These are phyloP conservation scores for Magallana angulata DNA, from an alignment of 1,140 invertebrate genomes.

Conservation along the genomic window DNA sequence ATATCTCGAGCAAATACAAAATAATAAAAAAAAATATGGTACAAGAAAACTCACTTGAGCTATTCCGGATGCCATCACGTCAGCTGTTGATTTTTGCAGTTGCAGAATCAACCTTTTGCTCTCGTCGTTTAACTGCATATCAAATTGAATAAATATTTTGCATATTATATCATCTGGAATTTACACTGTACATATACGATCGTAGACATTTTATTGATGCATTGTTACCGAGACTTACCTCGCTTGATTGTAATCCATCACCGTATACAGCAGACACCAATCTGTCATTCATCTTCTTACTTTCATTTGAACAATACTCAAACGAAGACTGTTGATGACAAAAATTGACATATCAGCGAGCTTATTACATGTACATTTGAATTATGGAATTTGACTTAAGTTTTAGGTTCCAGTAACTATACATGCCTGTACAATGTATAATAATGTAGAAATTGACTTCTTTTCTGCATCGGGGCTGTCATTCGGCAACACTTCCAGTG, in stretches of 20 bases:
- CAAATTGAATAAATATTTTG: too few relatives aligned
- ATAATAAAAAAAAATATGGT: too few relatives aligned
- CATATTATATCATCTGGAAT: too few relatives aligned
- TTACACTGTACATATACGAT: too few relatives aligned
- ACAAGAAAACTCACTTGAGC: background rate
- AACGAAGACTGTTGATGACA: background rate
- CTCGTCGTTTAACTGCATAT: background rate
- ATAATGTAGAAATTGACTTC: slow-evolving; percentile 18
- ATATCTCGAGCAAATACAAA: too few relatives aligned
- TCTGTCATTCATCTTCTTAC: background rate
- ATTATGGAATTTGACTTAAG: background rate
- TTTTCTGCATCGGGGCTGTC: slow-evolving; percentile 5
- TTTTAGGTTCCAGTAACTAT: background rate
- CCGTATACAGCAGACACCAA: background rate
- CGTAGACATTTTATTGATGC: too few relatives aligned
- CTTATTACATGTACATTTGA: background rate
- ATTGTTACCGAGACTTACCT: background rate
- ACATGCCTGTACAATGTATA: slow-evolving; percentile 9
- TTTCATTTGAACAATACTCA: slow-evolving; percentile 13
- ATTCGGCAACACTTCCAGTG: background rate
- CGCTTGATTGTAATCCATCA: background rate
- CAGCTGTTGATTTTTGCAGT: background rate
- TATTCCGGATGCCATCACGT: background rate
- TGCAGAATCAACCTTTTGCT: slow-evolving; percentile 9
- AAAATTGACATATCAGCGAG: background rate